phyloP scores from a whole-genome alignment of 2,113 vertebrate genomes.

The Saiga tatarica region DNA sequence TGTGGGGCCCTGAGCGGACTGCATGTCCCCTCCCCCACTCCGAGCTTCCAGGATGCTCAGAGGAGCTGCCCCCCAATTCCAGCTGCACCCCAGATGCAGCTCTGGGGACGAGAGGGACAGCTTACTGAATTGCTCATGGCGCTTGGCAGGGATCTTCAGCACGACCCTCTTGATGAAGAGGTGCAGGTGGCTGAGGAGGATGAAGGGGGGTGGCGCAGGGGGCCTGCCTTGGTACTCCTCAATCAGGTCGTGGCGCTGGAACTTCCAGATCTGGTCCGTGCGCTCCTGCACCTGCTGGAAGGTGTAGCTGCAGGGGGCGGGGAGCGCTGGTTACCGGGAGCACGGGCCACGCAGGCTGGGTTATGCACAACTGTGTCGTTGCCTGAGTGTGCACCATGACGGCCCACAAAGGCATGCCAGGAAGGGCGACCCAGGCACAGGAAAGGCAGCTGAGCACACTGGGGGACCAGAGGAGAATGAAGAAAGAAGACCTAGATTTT shows the following conservation, averaged over 20 bases:
- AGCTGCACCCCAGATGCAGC: accelerated
- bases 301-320: conserved; percentile 88
- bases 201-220: conserved; percentile 90
- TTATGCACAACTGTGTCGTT: background rate
- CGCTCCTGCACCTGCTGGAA: conserved; percentile 96
- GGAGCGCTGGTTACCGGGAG: accelerated
- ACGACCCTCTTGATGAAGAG: conserved; percentile 83
- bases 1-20: accelerated
- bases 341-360: accelerated
- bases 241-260: conserved; percentile 94
- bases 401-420: accelerated
- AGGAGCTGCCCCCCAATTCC: accelerated
- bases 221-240: conserved; percentile 94
- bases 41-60: accelerated
- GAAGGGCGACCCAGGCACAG: background rate
- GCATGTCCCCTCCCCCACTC: accelerated
- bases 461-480: too few relatives aligned
- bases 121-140: conserved; percentile 88
- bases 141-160: conserved; percentile 58
- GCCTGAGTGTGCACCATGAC: accelerated
- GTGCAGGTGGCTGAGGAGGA: conserved; percentile 92
- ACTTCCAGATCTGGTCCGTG: conserved; percentile 98
- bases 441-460: background rate
- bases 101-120: accelerated
- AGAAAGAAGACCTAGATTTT: accelerated